These are phyloP conservation scores for Acholoe squamosa DNA, from an alignment of 2,888 invertebrate genomes.

Conservation along the genomic window DNA sequence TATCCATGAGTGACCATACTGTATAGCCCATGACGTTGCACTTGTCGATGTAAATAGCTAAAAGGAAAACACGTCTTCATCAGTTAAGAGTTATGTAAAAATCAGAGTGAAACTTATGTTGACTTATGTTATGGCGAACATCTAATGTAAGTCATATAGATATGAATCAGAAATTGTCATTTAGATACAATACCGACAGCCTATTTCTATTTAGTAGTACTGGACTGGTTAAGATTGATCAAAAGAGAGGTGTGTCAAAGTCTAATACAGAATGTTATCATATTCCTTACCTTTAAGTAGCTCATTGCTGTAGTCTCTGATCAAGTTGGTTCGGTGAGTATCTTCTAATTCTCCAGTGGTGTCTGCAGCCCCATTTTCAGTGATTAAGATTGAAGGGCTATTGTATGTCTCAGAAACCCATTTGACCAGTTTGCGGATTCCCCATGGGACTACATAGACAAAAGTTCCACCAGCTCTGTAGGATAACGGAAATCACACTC, in stretches of 20 bases:
- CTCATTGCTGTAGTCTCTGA: constrained; percentile 77
- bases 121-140: too few species aligned
- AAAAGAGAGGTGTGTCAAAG: too few species aligned
- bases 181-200: too few species aligned
- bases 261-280: too few species aligned
- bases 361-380: constrained; percentile 80
- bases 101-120: too few species aligned
- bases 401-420: constrained; percentile 65
- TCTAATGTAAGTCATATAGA: too few species aligned
- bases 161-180: too few species aligned
- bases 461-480: constrained; percentile 64
- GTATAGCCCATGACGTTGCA: constrained; percentile 53
- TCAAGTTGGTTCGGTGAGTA: constrained; percentile 74
- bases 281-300: constrained; percentile 81
- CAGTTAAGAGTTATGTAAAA: too few species aligned
- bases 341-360: constrained; percentile 73
- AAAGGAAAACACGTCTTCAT: too few species aligned
- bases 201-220: too few species aligned
- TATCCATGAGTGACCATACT: constrained; percentile 50
- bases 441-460: constrained; percentile 67
- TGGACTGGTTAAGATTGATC: too few species aligned
- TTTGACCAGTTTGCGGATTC: constrained; percentile 64
- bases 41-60: constrained; percentile 2
- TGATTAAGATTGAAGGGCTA: constrained; percentile 73
- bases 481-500: too few species aligned